Conservation (phyloP, 1,140 invertebrate genomes). For the Penaeus indicus region DNA sequence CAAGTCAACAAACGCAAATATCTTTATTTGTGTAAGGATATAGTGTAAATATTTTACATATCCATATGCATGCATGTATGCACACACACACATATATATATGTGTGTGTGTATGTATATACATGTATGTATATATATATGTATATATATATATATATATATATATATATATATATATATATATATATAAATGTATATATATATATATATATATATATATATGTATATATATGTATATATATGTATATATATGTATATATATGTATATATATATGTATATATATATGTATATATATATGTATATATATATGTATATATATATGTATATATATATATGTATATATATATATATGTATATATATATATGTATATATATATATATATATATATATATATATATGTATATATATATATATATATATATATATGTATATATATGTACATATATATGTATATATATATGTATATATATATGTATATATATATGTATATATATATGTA, state of each 20-base stretch:
- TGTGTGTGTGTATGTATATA: neutral
- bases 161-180: conserved; percentile 18
- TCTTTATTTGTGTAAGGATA: too few relatives aligned
- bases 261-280: conserved; percentile 3
- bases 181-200: conserved; percentile 10
- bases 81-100: neutral
- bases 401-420: conserved; percentile 14
- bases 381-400: neutral
- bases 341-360: conserved; percentile 11
- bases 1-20: too few relatives aligned
- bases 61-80: too few relatives aligned
- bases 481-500: conserved; percentile 18
- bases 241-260: conserved; percentile 23
- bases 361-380: conserved; percentile 23
- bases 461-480: neutral
- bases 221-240: conserved; percentile 26
- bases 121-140: neutral
- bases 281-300: neutral
- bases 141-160: conserved; percentile 24
- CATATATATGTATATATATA: neutral
- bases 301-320: conserved; percentile 26
- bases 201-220: conserved; percentile 10
- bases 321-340: conserved; percentile 10
- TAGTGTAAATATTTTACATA: too few relatives aligned
- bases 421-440: conserved; percentile 26